Base-by-base conservation (phyloP, 2,888 invertebrate species). In the Cryptocheilus praepositus region DNA sequence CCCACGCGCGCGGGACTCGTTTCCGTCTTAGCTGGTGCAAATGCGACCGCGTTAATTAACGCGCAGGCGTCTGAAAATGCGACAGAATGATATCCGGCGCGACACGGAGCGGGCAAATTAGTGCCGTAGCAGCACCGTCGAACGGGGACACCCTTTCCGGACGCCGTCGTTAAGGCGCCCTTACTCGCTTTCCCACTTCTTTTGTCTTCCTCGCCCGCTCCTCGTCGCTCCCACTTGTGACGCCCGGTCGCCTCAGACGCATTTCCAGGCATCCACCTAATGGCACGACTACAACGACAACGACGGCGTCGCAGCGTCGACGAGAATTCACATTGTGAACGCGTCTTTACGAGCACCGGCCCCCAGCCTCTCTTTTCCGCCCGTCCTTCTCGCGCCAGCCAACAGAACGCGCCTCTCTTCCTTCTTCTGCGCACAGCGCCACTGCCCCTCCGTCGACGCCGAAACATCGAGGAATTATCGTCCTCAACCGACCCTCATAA, bases 31-130 rank as follows among this genome's bases (percentile, higher is more conserved):
- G 61, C 61, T 44, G 64, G 71, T 65, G 66, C 83, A 83, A 85
- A 84, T 82, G 84, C 83, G 81, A 79, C 79, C 73, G 75, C 80
- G 78, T 81, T 87, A 86, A 87, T 87, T 86, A 87, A 86, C 85
- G 74, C 67, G 74, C 67, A 82, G 71, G 80, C 84, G 80, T 80
- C 83, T 83, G 82, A 80, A 81, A 86, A 83, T 82, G 81, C 81
- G 82, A 76, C 80, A 80, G 80, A 85, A 85, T 84, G 81, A 75
- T 73, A 76, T 77, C 71, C 75, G 67, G 65, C 67, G 74, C 60
- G 67, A 67, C 71, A 63, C 64, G 74, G 62, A 71, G 71, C 77
- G 67, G 58, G 75, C 73, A 76, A 79, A 79, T 80, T 80, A 79
- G 71, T 74, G 75, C 71, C 69, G 76, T 67, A 71, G 63, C 59